Evolutionary conservation across 2,797 vertebrate species (phyloP).

Genomic region (Halcyon smyrnensis): DNA sequence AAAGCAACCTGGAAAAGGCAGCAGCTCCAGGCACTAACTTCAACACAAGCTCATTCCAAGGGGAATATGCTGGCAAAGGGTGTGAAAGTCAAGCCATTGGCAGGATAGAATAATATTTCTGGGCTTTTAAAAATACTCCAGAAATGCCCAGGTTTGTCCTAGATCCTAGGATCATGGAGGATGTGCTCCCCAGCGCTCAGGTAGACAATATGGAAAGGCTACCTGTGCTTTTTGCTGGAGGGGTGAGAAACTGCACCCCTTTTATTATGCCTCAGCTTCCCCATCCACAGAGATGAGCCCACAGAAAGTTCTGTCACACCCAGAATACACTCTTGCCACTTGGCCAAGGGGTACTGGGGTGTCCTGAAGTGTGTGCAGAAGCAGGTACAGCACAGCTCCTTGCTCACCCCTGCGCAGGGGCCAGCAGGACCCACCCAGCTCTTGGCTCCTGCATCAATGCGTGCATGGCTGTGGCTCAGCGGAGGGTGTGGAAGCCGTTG

Average conservation of each 20-base stretch:
- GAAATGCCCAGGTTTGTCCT: background rate
- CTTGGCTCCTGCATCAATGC: background rate
- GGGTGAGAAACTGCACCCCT: background rate
- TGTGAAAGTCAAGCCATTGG: background rate
- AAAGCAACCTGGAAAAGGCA: background rate
- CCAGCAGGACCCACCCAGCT: background rate
- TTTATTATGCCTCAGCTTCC: background rate
- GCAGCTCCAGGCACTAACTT: background rate
- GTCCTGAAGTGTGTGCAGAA: background rate
- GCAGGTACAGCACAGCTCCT: background rate
- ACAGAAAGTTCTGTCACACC: background rate
- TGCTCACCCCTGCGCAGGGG: rapidly evolving
- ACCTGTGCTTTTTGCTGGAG: background rate
- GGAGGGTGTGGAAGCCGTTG: slow-evolving; percentile 58
- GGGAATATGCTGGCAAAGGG: background rate
- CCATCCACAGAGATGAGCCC: rapidly evolving
- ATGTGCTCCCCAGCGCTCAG: background rate
- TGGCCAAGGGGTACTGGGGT: rapidly evolving
- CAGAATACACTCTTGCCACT: background rate
- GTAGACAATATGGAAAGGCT: background rate
- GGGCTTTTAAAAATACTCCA: background rate
- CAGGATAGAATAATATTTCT: background rate
- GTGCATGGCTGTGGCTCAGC: background rate
- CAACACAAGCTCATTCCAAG: background rate
- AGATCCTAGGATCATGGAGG: background rate